Base-by-base conservation (phyloP, 2,113 vertebrate species). In the Craseonycteris thonglongyai region DNA sequence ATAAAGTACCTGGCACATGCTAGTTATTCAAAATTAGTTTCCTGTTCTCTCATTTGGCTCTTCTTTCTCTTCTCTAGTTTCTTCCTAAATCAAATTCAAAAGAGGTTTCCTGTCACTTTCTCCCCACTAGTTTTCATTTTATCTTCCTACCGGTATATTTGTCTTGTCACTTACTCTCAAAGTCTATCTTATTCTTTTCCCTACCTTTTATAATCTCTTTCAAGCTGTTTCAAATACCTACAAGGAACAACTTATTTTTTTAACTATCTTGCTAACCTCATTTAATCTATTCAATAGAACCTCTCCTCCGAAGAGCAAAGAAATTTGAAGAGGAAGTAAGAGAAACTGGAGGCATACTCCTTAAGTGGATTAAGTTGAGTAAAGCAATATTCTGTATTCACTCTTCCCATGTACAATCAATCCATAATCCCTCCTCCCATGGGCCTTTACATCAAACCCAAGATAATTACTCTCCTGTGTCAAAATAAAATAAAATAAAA, bases 211-310 rank as follows among this genome's bases (percentile, higher is more conserved):
- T 84, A 78, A 47, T 47, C 78, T 90, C 66, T 89, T 68, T 71
- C 58, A 65, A 87, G 51, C 35, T 95, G 58, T 83, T 94, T 72
- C 68, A 59, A 78, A 45, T 35, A 89, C 24, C 19, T 65, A 54
- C 11, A 71, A 69, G 26, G 49, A 96, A 84, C 54, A n/a, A 86
- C 88, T 91, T 84, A 80, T 28, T 59, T 80, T 51, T 59, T 33
- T 28, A 61, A n/a, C 59, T 81, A 81, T 40, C 28, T 80, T 47
- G 72, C 61, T 89, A 72, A 86, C 10, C 51, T 83, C 72, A 90
- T 65, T 93, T 75, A 61, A 94, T 56, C 59, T 95, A 83, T 51
- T 87, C 76, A 81, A 28, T 83, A 80, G 92, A 95, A 94, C 56
- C 45, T 83, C 38, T 76, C n/a, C 30, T 84, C 63, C 51, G 58